A percentile compares a stretch with the other conserved stretches of the same genome.
phyloP scores from a whole-genome alignment of 2,888 invertebrate species.

The Chrysodeixis includens region DNA sequence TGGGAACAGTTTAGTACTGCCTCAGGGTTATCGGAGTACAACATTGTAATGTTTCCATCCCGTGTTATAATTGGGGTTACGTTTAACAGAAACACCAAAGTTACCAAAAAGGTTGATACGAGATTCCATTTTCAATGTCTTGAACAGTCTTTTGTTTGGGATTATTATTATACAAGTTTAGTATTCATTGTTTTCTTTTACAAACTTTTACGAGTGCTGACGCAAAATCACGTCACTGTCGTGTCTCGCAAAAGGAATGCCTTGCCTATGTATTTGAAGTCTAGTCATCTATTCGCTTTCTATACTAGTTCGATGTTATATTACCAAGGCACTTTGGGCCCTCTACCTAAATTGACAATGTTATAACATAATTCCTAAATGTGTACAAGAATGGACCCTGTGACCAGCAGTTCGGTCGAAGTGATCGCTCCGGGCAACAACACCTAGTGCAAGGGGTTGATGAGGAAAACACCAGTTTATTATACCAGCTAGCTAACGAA shows the following conservation, averaged over 20 bases:
- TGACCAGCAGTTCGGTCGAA: constrained; percentile 14
- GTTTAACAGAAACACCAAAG: not conserved
- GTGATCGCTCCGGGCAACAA: constrained; percentile 31
- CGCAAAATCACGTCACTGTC: too few relatives aligned
- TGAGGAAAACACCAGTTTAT: constrained; percentile 25
- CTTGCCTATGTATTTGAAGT: too few relatives aligned
- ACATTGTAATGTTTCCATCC: constrained; percentile 10
- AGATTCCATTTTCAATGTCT: not conserved
- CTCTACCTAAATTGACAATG: too few relatives aligned
- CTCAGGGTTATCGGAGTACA: constrained; percentile 26
- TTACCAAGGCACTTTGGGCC: too few relatives aligned
- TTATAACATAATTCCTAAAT: constrained; percentile 20
- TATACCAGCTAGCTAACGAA: constrained; percentile 17
- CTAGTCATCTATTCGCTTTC: too few relatives aligned
- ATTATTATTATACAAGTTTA: too few relatives aligned
- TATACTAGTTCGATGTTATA: too few relatives aligned
- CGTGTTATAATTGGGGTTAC: not conserved
- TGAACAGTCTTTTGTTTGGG: not conserved
- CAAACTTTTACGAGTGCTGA: too few relatives aligned
- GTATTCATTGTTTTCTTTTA: too few relatives aligned
- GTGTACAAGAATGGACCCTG: constrained; percentile 24
- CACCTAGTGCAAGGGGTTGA: constrained; percentile 24
- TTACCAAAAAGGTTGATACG: not conserved
- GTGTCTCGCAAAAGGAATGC: too few relatives aligned
- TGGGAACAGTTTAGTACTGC: constrained; percentile 25